Percentiles rank a stretch among this genome's conserved stretches.
Conservation (phyloP, 2,113 vertebrate species). For the Nothoprocta perdicaria region DNA sequence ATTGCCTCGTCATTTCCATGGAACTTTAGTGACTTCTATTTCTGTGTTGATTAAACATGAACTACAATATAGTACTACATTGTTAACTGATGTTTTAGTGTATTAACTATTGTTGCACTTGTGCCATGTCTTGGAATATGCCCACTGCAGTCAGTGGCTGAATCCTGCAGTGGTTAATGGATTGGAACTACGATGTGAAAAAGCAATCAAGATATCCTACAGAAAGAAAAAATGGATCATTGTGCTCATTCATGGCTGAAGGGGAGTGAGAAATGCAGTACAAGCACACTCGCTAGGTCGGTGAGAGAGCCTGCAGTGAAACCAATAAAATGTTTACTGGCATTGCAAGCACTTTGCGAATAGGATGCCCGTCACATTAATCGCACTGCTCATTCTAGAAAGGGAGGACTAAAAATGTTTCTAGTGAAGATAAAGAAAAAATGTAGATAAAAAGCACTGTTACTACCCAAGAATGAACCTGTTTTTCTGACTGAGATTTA, state of each 20-base stretch:
- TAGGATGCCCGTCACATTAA: not conserved
- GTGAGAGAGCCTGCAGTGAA: not conserved
- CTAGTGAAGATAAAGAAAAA: not conserved
- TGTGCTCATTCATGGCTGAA: not conserved
- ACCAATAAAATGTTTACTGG: not conserved
- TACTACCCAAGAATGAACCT: not conserved
- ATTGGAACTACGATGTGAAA: not conserved
- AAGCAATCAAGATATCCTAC: not conserved
- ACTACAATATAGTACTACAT: not conserved
- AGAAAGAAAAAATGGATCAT: not conserved
- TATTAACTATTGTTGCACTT: not conserved
- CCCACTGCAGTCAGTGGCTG: not conserved
- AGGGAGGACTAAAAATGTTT: not conserved
- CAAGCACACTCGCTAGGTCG: not conserved
- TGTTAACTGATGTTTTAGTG: not conserved
- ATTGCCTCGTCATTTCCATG: not conserved
- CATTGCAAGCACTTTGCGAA: not conserved
- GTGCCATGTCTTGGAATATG: not conserved
- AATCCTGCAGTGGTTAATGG: not conserved
- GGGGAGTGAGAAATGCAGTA: not conserved
- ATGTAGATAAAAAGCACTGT: not conserved
- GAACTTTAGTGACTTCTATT: not conserved
- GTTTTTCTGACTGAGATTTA: not conserved
- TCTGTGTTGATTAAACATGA: not conserved
- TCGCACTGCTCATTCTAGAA: not conserved